Evolutionary conservation across 2,113 vertebrate species (phyloP), one percentile per base, ranked within the genome.

Genomic region (Mesoclemmys tuberculata): DNA sequence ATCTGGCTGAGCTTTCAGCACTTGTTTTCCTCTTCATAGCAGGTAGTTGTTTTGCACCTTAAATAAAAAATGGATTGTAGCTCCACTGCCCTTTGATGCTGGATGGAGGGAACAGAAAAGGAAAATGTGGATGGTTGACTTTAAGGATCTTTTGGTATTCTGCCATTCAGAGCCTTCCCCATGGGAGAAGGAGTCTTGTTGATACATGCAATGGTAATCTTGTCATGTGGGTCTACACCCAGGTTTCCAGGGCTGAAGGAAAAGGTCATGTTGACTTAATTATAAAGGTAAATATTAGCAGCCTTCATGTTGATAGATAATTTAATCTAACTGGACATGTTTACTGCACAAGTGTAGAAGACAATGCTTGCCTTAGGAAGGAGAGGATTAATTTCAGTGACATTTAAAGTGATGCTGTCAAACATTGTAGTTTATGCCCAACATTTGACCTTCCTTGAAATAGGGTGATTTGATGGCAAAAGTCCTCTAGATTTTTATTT

Each of bases 171-270:
- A 77, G 48, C 6, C 0, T 52, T 95, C 64, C 68, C 27, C 46
- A 7, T 84, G 52, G 1, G 0, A 10, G 29, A 5, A 5, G 13
- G 82, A 68, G n/a, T 2, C 10, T 88, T 80, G 64, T 52, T 19
- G 81, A 64, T 85, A 35, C 31, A 18, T 52, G 49, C 24, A 97
- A 98, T 19, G 98, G 98, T 85, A 97, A 89, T 58, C 97, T 99
- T 96, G 99, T 99, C 96, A 97, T 99, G 93, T 98, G 98, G 94
- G 98, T 99, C 81, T 99, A 99, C 90, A 99, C 99, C 2, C 99
- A 99, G 0, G 98, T 99, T 88, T 99, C 99, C 97, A 98, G 98
- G 54, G 99, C 99, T 1, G 98, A 99, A 46, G 98, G 99, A 80
- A 98, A 97, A 94, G 99, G 99, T 88, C 98, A 98, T 78, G 99